Percentiles rank a stretch among this genome's conserved stretches.
Conservation (phyloP, 2,888 invertebrate species). For the Rhimphoctona megacephalus region DNA sequence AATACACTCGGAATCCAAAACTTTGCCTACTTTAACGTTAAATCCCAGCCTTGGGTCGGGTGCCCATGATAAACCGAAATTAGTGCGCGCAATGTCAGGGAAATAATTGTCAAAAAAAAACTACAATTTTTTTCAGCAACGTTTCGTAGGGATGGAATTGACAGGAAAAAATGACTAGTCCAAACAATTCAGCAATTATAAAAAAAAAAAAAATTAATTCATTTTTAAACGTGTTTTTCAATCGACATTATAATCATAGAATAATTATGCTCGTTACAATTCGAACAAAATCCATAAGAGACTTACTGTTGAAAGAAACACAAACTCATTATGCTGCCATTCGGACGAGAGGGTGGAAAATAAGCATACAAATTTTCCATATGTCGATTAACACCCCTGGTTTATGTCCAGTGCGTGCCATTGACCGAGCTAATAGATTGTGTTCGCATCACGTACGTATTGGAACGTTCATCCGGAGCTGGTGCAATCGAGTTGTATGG, state of each 20-base stretch:
- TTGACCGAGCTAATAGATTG: constrained; percentile 64
- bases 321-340: constrained; percentile 6
- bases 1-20: too few relatives aligned
- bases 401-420: constrained; percentile 54
- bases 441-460: constrained; percentile 52
- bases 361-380: constrained; percentile 33
- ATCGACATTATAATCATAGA: background rate
- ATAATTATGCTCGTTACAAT: background rate
- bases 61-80: too few relatives aligned
- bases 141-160: background rate
- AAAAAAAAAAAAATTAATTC: background rate
- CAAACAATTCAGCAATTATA: too few relatives aligned
- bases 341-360: constrained; percentile 12
- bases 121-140: too few relatives aligned
- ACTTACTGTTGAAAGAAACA: background rate
- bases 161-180: background rate
- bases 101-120: too few relatives aligned
- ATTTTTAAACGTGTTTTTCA: background rate
- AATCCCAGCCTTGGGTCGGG: too few relatives aligned
- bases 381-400: constrained; percentile 31
- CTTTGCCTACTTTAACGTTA: too few relatives aligned
- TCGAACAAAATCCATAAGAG: background rate
- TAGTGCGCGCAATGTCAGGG: too few relatives aligned
- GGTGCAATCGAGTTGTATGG: constrained; percentile 58
- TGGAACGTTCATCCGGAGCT: constrained; percentile 48